phyloP scores from a whole-genome alignment of 53 echinoderm and acorn worm genomes.

The Mesocentrotus franciscanus region DNA sequence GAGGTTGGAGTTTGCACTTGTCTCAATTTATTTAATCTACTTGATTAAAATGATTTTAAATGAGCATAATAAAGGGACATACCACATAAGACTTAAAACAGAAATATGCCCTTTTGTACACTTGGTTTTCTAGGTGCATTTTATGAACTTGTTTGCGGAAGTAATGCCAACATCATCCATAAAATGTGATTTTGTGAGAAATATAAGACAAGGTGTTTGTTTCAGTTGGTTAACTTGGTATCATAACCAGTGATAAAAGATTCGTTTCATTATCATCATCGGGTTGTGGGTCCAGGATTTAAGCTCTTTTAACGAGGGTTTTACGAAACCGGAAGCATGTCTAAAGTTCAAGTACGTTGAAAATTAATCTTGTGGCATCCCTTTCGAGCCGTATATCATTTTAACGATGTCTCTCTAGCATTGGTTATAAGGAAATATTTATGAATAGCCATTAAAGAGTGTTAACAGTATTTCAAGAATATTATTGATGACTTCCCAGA shows the following conservation, averaged over 20 bases:
- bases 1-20: too few relatives aligned
- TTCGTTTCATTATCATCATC: not conserved
- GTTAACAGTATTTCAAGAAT: not conserved
- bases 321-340: not conserved
- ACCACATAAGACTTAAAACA: not conserved
- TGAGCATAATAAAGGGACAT: too few relatives aligned
- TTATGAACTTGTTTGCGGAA: not conserved
- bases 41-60: too few relatives aligned
- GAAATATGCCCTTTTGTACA: not conserved
- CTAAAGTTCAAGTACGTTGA: conserved; percentile 10
- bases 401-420: not conserved
- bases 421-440: not conserved
- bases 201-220: not conserved
- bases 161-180: too few relatives aligned
- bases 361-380: not conserved
- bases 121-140: not conserved
- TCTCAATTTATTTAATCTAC: too few relatives aligned
- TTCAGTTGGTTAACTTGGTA: not conserved
- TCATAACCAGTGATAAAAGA: not conserved
- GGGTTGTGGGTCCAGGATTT: not conserved
- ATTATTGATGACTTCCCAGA: not conserved
- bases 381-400: not conserved
- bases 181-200: not conserved
- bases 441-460: not conserved
- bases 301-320: not conserved